phyloP scores from a whole-genome alignment of 2,888 invertebrate species.

The Drosophila kuntzei region DNA sequence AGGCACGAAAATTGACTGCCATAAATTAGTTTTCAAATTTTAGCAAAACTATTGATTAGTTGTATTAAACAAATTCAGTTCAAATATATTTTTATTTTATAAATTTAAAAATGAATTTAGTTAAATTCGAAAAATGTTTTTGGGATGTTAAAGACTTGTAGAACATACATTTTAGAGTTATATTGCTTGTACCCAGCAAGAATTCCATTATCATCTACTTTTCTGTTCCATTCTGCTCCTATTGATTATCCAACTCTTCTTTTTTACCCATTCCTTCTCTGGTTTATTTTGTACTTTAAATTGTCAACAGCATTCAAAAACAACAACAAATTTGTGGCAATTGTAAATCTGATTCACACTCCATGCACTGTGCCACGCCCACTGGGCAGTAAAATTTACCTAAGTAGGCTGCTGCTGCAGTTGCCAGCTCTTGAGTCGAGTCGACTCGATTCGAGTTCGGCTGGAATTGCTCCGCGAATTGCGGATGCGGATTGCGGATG shows the following conservation, averaged over 20 bases:
- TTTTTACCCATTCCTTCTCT: neutral
- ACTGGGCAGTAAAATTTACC: conserved; percentile 48
- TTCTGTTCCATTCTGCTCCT: neutral
- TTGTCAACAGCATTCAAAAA: conserved; percentile 16
- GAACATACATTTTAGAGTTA: too few species aligned
- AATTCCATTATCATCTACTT: neutral
- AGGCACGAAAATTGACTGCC: too few species aligned
- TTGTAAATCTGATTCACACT: conserved; percentile 29
- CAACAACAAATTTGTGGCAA: conserved; percentile 11
- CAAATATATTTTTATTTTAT: neutral
- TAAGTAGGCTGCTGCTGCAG: conserved; percentile 50
- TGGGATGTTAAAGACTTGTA: too few species aligned
- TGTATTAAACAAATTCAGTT: neutral
- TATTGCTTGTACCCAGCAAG: too few species aligned
- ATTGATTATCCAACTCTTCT: conserved; percentile 5
- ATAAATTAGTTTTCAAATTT: too few species aligned
- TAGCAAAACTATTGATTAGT: neutral
- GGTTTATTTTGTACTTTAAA: neutral
- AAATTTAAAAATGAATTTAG: neutral
- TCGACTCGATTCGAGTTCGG: conserved; percentile 2
- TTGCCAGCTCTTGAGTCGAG: conserved; percentile 37
- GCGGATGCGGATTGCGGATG: conserved; percentile 18
- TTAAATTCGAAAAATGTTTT: neutral
- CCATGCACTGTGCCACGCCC: conserved; percentile 39
- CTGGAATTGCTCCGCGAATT: conserved; percentile 20